These are phyloP conservation scores for Sinocyclocheilus grahami DNA, from an alignment of 2,113 vertebrate species.

Conservation along the genomic window DNA sequence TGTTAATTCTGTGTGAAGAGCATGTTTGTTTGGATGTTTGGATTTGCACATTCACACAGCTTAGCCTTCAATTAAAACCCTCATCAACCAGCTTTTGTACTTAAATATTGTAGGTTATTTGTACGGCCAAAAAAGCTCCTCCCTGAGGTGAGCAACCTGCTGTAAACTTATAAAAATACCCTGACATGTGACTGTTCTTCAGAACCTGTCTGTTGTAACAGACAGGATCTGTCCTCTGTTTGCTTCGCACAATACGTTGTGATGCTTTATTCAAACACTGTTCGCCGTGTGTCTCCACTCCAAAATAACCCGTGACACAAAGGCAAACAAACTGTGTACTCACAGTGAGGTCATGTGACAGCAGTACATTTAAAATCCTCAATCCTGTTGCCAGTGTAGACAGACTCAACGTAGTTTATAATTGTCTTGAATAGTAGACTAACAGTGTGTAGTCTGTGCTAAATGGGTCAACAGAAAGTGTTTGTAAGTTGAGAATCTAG, in stretches of 20 bases:
- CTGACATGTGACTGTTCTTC: slow-evolving; percentile 9
- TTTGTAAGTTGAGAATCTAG: background rate
- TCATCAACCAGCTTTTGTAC: background rate
- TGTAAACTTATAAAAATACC: background rate
- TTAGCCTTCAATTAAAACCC: background rate
- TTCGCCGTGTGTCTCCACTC: background rate
- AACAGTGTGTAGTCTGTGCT: background rate
- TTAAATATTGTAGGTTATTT: background rate
- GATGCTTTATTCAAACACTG: slow-evolving; percentile 45
- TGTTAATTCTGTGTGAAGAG: background rate
- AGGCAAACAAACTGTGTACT: slow-evolving; percentile 21
- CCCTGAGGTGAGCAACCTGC: background rate
- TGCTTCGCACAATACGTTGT: slow-evolving; percentile 38
- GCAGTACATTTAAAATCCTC: background rate
- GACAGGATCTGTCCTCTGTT: slow-evolving; percentile 39
- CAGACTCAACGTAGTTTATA: background rate
- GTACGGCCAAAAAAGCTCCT: background rate
- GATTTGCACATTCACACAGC: background rate
- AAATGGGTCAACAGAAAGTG: background rate
- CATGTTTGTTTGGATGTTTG: background rate
- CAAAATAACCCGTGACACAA: background rate
- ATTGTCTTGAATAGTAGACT: background rate
- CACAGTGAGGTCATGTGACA: slow-evolving; percentile 9
- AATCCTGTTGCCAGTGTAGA: slow-evolving; percentile 32
- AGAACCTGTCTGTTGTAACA: background rate